These are phyloP conservation scores for Coilia nasus DNA, from an alignment of 2,797 vertebrate genomes.

Conservation along the genomic window DNA sequence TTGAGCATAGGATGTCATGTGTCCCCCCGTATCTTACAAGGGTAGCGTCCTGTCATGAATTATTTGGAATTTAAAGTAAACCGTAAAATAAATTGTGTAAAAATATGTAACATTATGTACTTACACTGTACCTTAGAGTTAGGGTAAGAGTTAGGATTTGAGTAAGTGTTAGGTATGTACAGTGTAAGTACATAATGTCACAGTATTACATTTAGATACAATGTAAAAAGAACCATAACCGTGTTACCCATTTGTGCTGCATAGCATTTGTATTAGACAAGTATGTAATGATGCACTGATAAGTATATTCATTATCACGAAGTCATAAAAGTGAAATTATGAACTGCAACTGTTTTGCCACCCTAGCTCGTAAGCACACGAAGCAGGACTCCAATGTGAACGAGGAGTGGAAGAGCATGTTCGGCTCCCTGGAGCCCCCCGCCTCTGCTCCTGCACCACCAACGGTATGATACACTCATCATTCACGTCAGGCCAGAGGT, in stretches of 20 bases:
- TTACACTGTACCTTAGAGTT: no score
- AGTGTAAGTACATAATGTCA: no score
- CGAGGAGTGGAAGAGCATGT: slow-evolving; percentile 99
- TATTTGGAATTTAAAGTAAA: no score
- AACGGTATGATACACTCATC: slow-evolving; percentile 41
- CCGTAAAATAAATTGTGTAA: no score
- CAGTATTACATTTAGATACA: no score
- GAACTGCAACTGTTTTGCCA: not conserved
- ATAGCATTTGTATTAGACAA: not conserved
- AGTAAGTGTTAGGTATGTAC: no score
- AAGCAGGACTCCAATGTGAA: slow-evolving; percentile 96
- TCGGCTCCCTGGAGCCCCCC: slow-evolving; percentile 91
- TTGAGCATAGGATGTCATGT: not conserved
- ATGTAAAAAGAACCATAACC: no score
- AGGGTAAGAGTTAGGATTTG: no score
- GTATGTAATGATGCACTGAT: not conserved
- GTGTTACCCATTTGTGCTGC: not conserved
- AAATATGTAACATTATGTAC: no score
- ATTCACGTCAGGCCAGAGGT: no score
- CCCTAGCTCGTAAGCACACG: slow-evolving; percentile 88
- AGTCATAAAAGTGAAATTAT: not conserved
- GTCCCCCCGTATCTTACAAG: not conserved
- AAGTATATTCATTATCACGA: not conserved
- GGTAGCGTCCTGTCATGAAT: not conserved
- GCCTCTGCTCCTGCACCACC: slow-evolving; percentile 72